These are phyloP conservation scores for Stenurella melanura DNA, from an alignment of 2,888 invertebrate species.

Conservation along the genomic window DNA sequence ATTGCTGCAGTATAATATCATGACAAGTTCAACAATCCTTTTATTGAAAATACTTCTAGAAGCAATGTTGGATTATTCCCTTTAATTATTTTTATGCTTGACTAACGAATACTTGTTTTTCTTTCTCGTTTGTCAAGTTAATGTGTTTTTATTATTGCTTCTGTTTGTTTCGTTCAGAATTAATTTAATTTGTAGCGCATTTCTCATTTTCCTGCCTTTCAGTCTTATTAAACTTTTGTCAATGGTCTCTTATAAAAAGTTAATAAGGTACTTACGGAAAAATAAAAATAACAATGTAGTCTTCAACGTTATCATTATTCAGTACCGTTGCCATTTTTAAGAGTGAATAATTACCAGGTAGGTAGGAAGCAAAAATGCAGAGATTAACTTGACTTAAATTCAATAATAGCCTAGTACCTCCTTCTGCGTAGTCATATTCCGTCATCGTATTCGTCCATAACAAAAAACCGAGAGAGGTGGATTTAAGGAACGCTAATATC, in stretches of 20 bases:
- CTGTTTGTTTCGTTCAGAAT: background rate
- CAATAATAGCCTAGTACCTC: too few species aligned
- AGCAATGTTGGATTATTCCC: background rate
- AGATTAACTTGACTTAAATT: too few species aligned
- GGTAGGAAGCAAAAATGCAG: too few species aligned
- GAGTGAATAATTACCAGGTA: too few species aligned
- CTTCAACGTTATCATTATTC: too few species aligned
- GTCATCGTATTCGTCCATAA: too few species aligned
- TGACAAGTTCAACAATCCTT: background rate
- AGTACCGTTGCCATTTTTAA: too few species aligned
- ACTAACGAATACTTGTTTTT: background rate
- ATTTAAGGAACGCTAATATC: too few species aligned
- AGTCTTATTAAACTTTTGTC: background rate
- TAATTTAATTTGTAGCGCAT: background rate
- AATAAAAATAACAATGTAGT: too few species aligned
- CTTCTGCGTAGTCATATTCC: too few species aligned
- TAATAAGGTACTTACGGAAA: too few species aligned
- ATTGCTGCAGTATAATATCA: background rate
- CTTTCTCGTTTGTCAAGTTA: background rate
- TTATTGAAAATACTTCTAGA: background rate
- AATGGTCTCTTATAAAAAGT: background rate
- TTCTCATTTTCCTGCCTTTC: background rate
- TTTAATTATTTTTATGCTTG: conserved; percentile 3
- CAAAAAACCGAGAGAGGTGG: too few species aligned
- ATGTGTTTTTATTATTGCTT: background rate